Conservation (phyloP, 2,113 vertebrate species). For the Polypterus senegalus region DNA sequence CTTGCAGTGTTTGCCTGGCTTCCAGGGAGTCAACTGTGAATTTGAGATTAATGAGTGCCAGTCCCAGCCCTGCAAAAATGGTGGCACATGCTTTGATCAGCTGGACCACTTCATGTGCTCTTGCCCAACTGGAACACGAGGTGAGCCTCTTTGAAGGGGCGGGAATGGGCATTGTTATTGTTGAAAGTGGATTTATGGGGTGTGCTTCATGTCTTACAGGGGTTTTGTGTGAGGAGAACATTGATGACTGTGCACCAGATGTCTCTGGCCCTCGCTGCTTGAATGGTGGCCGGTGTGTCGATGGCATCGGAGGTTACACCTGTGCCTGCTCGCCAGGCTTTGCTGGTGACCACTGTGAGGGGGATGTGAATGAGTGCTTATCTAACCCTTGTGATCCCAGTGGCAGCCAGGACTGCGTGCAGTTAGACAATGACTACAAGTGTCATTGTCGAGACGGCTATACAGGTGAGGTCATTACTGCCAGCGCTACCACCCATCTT, state of each 20-base stretch:
- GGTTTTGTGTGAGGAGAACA: conserved; percentile 64
- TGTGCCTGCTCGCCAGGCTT: conserved; percentile 74
- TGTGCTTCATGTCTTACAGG: conserved; percentile 37
- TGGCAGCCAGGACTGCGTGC: conserved; percentile 79
- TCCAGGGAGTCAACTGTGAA: conserved; percentile 79
- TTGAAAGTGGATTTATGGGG: background rate
- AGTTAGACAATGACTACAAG: conserved; percentile 67
- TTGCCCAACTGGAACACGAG: conserved; percentile 78
- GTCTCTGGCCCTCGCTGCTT: conserved; percentile 54
- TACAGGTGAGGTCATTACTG: conserved; percentile 52
- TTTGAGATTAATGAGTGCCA: conserved; percentile 83
- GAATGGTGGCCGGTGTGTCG: conserved; percentile 75
- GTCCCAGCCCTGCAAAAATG: conserved; percentile 66
- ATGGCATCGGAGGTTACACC: conserved; percentile 69
- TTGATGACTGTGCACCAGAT: conserved; percentile 65
- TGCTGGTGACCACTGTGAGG: conserved; percentile 76
- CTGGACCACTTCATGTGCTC: conserved; percentile 76
- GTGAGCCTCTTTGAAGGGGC: conserved; percentile 33
- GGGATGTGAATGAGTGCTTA: conserved; percentile 82
- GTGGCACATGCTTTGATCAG: conserved; percentile 80
- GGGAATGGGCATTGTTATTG: background rate
- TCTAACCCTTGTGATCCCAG: conserved; percentile 65
- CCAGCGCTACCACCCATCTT: no score
- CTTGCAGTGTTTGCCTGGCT: conserved; percentile 67
- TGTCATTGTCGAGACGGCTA: conserved; percentile 76